These are phyloP conservation scores for Sebastes itinus DNA, from an alignment of 2,797 vertebrate species.

Conservation along the genomic window DNA sequence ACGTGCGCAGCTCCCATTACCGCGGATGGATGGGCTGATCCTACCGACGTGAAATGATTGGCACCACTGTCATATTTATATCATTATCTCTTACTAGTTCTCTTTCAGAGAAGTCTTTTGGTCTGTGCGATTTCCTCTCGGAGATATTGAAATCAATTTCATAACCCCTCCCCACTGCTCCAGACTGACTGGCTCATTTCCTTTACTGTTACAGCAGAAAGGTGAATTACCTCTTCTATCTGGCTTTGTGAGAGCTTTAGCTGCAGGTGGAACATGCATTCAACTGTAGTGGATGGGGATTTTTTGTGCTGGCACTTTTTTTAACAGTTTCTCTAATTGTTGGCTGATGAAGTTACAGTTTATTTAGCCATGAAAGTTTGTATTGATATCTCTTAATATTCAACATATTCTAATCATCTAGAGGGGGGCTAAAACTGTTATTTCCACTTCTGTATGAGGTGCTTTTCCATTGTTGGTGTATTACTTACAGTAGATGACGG, in stretches of 20 bases:
- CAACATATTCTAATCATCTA: not conserved
- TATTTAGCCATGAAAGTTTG: not conserved
- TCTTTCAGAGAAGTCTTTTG: constrained; percentile 40
- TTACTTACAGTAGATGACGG: too few relatives aligned
- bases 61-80: constrained; percentile 41
- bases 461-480: too few relatives aligned
- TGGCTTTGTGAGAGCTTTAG: constrained; percentile 13
- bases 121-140: constrained; percentile 52
- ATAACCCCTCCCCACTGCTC: constrained; percentile 35
- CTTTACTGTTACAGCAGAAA: constrained; percentile 41
- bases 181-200: constrained; percentile 62
- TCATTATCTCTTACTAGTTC: constrained; percentile 37
- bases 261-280: constrained; percentile 38
- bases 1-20: constrained; percentile 35
- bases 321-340: not conserved
- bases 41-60: constrained; percentile 36
- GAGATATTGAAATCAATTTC: constrained; percentile 60
- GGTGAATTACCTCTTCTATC: constrained; percentile 37
- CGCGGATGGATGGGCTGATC: constrained; percentile 35
- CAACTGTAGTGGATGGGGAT: not conserved
- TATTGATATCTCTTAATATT: not conserved
- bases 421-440: not conserved
- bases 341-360: not conserved
- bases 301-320: not conserved
- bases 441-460: constrained; percentile 4